phyloP scores from a whole-genome alignment of 2,888 invertebrate species.

The Morpho helenor region DNA sequence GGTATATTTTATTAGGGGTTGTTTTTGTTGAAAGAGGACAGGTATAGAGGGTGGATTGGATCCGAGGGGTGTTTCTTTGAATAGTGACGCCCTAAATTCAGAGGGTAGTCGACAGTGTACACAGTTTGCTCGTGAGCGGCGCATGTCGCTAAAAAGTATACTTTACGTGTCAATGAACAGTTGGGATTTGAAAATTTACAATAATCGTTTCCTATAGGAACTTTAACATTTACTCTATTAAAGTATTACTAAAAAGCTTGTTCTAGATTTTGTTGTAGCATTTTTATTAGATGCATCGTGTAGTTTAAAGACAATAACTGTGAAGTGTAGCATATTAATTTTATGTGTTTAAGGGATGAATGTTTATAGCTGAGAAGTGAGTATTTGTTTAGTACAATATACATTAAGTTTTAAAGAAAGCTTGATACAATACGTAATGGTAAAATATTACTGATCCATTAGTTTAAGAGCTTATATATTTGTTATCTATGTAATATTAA shows the following conservation, averaged over 20 bases:
- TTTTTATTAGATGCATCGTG: no score
- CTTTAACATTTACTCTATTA: no score
- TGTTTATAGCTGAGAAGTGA: constrained; percentile 15
- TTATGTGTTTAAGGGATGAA: constrained; percentile 13
- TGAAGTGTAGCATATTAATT: not conserved
- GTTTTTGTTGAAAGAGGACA: constrained; percentile 54
- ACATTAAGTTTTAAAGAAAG: no score
- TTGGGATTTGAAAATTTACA: no score
- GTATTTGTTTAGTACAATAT: not conserved
- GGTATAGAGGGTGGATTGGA: constrained; percentile 50
- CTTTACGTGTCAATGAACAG: no score
- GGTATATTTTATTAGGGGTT: constrained; percentile 26
- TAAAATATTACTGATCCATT: no score
- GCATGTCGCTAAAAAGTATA: constrained; percentile 18
- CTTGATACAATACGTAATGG: no score
- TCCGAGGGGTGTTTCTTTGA: constrained; percentile 57
- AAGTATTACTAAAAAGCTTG: no score
- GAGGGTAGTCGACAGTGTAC: constrained; percentile 65
- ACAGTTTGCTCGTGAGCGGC: constrained; percentile 22
- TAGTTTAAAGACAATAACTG: not conserved
- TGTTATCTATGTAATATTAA: no score
- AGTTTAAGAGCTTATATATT: no score
- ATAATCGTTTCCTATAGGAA: no score
- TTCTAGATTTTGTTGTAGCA: no score
- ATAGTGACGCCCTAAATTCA: constrained; percentile 63